Conservation (phyloP, 2,797 vertebrate genomes). For the Anguilla pacifica region DNA sequence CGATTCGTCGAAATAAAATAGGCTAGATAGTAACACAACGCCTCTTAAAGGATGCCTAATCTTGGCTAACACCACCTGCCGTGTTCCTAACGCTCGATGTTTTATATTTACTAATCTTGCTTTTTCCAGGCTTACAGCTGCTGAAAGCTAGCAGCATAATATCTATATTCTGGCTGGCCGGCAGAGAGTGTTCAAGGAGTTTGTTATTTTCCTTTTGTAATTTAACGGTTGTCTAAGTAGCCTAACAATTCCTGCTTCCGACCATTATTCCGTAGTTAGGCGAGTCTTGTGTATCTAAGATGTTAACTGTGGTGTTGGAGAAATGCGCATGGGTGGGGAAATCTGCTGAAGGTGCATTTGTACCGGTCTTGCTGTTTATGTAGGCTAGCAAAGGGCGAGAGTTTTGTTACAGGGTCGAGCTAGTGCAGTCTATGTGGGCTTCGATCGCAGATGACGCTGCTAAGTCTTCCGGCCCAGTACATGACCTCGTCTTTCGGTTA, state of each 20-base stretch:
- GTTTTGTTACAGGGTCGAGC: not conserved
- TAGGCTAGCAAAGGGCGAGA: not conserved
- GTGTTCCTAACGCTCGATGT: not conserved
- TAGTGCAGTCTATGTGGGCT: not conserved
- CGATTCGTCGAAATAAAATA: not conserved
- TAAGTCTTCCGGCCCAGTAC: not conserved
- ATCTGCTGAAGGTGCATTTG: constrained; percentile 1
- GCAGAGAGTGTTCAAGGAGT: not conserved
- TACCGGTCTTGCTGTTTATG: not conserved
- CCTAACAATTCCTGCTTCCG: not conserved
- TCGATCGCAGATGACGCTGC: not conserved
- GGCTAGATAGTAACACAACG: not conserved
- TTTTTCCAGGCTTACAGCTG: not conserved
- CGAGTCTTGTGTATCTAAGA: not conserved
- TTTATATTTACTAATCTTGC: not conserved
- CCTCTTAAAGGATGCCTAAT: not conserved
- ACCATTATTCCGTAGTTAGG: not conserved
- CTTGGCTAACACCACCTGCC: not conserved
- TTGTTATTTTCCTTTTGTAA: not conserved
- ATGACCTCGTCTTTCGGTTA: not conserved
- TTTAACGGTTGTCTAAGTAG: not conserved
- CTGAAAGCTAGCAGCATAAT: not conserved
- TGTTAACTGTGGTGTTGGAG: not conserved
- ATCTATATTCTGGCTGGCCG: not conserved
- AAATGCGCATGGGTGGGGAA: not conserved